Base-by-base conservation (phyloP, 2,113 vertebrate species). In the Coptodon rendalli region DNA sequence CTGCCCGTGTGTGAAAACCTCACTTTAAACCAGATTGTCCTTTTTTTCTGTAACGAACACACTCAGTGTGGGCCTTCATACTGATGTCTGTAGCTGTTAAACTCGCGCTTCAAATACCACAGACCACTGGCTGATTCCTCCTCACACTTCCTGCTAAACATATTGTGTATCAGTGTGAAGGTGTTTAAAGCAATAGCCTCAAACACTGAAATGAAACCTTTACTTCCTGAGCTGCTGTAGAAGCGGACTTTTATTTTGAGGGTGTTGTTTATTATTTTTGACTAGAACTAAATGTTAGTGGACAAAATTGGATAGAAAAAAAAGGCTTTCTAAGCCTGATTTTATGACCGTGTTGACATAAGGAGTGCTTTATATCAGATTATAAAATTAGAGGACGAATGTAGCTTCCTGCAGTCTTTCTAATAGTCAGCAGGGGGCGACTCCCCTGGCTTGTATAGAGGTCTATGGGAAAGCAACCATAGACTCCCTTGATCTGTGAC, bases 291-390 rank as follows among this genome's bases (percentile, higher is more conserved):
- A 50, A 52, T 78, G 43, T 9, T 45, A 45, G 14, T 0, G 9
- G 7, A 45, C 5, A 17, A 73, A 27, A 73, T 73, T 1, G 31
- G 17, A 66, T 38, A 12, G 1, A 63, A 36, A 63, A 40, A 63
- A 63, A 73, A 71, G 5, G 3, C 1, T 24, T 43, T 71, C 38
- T 71, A 71, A 43, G 12, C 7, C 36, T 27, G 38, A 43, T 17
- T 27, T 45, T 19, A 29, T 48, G 68, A 43, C 5, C 1, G 2
- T 22, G 0, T 0, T 6, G 36, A 40, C 19, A 40, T 40, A 13
- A 66, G 4, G 19, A 71, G 66, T 1, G 5, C 36, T 71, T 43
- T 43, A 43, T 24, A 16, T 43, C n/a, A 6, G 36, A 71, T 43
- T 40, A 24, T 71, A 71, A 71, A 71, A 71, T 71, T 43, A 43